Percentiles rank a stretch among this genome's conserved stretches.
phyloP scores from a whole-genome alignment of 2,888 invertebrate species.

The Drosophila subsilvestris region DNA sequence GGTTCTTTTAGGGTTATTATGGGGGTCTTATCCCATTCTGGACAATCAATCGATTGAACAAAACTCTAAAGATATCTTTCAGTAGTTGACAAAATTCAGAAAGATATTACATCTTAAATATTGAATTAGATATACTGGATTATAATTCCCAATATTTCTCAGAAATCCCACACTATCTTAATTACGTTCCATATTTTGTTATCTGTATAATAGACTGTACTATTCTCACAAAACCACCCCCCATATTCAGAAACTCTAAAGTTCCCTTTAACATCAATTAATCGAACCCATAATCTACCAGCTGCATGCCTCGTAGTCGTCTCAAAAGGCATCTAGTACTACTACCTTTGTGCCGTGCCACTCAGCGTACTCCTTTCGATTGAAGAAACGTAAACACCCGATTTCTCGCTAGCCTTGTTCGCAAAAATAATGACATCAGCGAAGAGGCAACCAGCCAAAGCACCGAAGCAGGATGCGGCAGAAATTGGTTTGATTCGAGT shows the following conservation, averaged over 20 bases:
- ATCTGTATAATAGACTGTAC: neutral
- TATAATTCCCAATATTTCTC: neutral
- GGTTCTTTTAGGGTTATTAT: too few species aligned
- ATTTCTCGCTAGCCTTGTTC: constrained; percentile 31
- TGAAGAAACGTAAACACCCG: constrained; percentile 31
- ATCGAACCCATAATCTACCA: constrained; percentile 12
- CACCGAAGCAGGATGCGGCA: constrained; percentile 48
- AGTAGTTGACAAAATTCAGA: too few species aligned
- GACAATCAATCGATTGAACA: too few species aligned
- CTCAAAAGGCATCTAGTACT: constrained; percentile 16
- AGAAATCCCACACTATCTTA: neutral
- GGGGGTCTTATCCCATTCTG: too few species aligned
- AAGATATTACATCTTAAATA: too few species aligned
- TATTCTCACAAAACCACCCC: neutral
- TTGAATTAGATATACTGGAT: too few species aligned
- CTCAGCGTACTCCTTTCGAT: constrained; percentile 24
- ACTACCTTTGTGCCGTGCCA: constrained; percentile 18
- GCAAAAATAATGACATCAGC: constrained; percentile 75
- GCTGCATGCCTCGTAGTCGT: constrained; percentile 37
- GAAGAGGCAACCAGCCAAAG: constrained; percentile 46
- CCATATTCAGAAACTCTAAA: neutral
- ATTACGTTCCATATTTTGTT: too few species aligned
- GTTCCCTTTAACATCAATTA: neutral
- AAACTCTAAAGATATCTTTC: too few species aligned
- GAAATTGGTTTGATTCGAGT: constrained; percentile 58